Conservation (phyloP, 2,113 vertebrate species). For the Desmodus rotundus region DNA sequence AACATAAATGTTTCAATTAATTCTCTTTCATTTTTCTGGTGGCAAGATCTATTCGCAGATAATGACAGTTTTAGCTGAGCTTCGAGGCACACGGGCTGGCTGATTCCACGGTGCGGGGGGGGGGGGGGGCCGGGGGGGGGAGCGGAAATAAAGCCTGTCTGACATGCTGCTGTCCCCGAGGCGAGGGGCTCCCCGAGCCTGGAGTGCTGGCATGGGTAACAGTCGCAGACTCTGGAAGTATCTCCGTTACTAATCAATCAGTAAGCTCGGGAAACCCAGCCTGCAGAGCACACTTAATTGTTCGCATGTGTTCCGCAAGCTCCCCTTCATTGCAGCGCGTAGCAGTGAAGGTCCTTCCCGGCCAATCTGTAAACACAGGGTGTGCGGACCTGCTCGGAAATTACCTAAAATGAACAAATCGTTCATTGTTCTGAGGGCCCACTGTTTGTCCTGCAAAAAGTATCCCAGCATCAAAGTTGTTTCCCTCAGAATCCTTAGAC, state of each 20-base stretch:
- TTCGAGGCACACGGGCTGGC: fast-evolving
- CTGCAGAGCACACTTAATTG: neutral
- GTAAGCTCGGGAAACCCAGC: neutral
- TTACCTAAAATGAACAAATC: neutral
- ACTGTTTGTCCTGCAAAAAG: neutral
- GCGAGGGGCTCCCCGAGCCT: neutral
- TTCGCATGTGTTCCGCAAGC: neutral
- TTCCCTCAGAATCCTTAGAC: neutral
- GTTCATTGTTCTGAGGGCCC: neutral
- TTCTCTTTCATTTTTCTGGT: neutral
- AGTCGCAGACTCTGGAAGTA: too few relatives aligned
- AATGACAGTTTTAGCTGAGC: neutral
- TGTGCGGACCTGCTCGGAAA: neutral
- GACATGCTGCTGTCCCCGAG: neutral
- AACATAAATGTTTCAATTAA: neutral
- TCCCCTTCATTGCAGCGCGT: fast-evolving
- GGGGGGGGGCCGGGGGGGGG: too few relatives aligned
- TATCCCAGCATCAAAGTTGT: too few relatives aligned
- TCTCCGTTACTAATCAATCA: neutral
- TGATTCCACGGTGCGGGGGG: too few relatives aligned
- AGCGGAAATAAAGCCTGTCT: neutral
- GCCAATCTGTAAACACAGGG: neutral
- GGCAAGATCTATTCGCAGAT: neutral
- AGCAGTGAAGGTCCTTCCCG: neutral
- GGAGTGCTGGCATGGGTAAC: neutral